Percentiles rank a stretch among this genome's conserved stretches.
Conservation (phyloP, 2,888 invertebrate genomes). For the Ophion ventricosus region DNA sequence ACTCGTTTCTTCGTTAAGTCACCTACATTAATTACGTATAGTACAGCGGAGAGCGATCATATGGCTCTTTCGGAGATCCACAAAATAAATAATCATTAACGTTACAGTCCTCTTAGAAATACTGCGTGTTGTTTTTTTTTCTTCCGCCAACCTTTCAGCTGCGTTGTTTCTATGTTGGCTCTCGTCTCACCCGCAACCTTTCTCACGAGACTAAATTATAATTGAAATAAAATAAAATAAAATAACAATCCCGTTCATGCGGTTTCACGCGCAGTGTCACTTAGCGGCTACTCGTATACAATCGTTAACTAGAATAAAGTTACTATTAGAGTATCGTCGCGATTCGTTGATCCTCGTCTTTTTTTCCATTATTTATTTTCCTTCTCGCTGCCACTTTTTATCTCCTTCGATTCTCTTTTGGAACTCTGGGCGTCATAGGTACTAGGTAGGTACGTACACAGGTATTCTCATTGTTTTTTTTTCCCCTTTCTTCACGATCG, state of each 20-base stretch:
- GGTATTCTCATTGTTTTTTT: conserved; percentile 46
- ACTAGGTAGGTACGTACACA: conserved; percentile 69
- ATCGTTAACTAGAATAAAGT: conserved; percentile 83
- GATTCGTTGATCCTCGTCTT: conserved; percentile 67
- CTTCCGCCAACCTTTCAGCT: conserved; percentile 25
- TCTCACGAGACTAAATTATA: conserved; percentile 4
- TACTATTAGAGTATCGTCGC: conserved; percentile 77
- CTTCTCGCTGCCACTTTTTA: conserved; percentile 50
- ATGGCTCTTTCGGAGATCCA: conserved; percentile 79
- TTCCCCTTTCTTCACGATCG: conserved; percentile 64
- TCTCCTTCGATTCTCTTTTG: conserved; percentile 37
- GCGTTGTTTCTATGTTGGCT: conserved; percentile 61
- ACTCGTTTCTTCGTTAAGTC: conserved; percentile 44
- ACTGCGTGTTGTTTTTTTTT: conserved; percentile 73
- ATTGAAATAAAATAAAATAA: conserved; percentile 28
- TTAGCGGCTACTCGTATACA: conserved; percentile 83
- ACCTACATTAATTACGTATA: conserved; percentile 76
- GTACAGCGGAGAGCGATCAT: conserved; percentile 80
- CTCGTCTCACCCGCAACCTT: conserved; percentile 39
- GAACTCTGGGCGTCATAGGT: conserved; percentile 66
- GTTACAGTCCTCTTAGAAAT: conserved; percentile 83
- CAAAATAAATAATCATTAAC: conserved; percentile 83
- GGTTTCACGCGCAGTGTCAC: conserved; percentile 69
- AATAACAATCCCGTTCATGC: conserved; percentile 53
- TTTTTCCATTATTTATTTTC: conserved; percentile 53